Evolutionary conservation across 64 coral and sea anemone species (phyloP), one percentile per base, ranked within the genome.

Genomic region (Montipora efflorescens): DNA sequence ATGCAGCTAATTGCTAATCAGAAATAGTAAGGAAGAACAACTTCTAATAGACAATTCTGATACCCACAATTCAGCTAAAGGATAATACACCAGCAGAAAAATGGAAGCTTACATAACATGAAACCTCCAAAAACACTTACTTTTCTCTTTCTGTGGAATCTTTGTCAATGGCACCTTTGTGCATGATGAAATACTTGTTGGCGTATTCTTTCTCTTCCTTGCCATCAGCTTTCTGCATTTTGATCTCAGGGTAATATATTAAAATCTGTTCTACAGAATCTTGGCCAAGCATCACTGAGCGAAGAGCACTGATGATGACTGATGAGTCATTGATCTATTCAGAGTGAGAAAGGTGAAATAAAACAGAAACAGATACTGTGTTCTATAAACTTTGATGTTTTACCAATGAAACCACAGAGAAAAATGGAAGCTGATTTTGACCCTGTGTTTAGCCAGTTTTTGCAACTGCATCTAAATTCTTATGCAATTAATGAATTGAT

Each of bases 291-390:
- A 98, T 67, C 22, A 95, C 87, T 51, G 96, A 95, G 19, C 81
- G 66, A 5, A 98, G 70, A 58, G 89, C 87, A 93, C 96, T 98
- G 67, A 93, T 95, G 81, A 98, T 98, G 15, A 98, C 80, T 87
- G 96, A 98, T 25, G 96, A 98, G 91, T 98, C 96, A 88, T 90
- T 93, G 10, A 98, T 76, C 96, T 98, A 59, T 47, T 81, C 69
- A 82, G 8, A 61, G 52, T 55, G 21, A 55, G 4, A 77, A 57
- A 9, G 7, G 16, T 15, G 5, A 55, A 55, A 55, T 55, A 55
- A 55, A 55, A 10, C 52, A 55, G 52, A 55, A 55, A 55, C 52
- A 55, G 52, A 55, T 10, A 55, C 10, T 55, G 52, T 55, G 52
- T 36, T 36, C 36, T 36, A 36, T 36, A 36, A 36, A 36, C 36